Evolutionary conservation across 1,140 invertebrate species (phyloP).

Genomic region (Bombus pyrosoma): DNA sequence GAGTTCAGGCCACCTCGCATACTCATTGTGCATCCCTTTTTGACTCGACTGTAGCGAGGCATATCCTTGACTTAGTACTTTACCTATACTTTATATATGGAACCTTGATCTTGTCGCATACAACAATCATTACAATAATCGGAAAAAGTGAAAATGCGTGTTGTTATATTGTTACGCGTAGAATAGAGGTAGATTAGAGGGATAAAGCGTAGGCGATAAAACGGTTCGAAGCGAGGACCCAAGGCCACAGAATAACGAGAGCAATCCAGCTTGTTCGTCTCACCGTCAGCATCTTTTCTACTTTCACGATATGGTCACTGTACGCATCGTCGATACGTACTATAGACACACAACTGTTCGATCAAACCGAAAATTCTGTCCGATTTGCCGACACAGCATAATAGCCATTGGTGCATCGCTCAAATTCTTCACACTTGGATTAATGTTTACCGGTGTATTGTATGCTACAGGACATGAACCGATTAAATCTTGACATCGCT

Average conservation of each 20-base stretch:
- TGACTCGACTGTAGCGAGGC: constrained; percentile 78
- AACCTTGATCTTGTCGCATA: constrained; percentile 65
- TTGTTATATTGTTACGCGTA: not conserved
- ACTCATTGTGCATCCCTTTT: constrained; percentile 83
- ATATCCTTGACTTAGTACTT: constrained; percentile 72
- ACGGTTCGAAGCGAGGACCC: constrained; percentile 60
- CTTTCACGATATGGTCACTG: constrained; percentile 83
- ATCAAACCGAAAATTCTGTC: constrained; percentile 29
- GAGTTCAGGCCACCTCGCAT: constrained; percentile 78
- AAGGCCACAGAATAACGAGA: constrained; percentile 81
- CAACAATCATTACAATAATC: not conserved
- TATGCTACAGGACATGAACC: constrained; percentile 82
- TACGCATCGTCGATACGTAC: constrained; percentile 74
- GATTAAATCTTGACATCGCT: constrained; percentile 78
- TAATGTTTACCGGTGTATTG: constrained; percentile 75
- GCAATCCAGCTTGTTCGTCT: constrained; percentile 52
- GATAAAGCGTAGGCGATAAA: constrained; percentile 4
- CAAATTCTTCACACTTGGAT: constrained; percentile 65
- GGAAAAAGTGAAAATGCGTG: constrained; percentile 9
- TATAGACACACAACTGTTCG: not conserved
- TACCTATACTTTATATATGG: constrained; percentile 53
- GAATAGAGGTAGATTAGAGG: not conserved
- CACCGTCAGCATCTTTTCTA: constrained; percentile 48
- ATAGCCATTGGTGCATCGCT: constrained; percentile 82
- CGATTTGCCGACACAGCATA: constrained; percentile 64